Evolutionary conservation across 2,797 vertebrate genomes (phyloP).

Genomic region (Sebastes minor): DNA sequence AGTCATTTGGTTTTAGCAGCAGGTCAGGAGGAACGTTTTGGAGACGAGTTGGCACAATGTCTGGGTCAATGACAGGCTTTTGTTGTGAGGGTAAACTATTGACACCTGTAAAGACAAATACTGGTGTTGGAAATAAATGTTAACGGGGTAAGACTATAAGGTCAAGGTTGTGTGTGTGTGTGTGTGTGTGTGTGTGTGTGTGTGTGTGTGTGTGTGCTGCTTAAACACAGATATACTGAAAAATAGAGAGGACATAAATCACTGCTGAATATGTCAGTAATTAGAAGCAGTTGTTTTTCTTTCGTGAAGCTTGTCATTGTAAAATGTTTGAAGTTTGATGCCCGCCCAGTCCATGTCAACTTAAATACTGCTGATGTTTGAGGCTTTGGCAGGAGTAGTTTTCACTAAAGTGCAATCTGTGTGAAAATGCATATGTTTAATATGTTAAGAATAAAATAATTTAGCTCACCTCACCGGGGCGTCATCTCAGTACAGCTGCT

Average conservation of each 20-base stretch:
- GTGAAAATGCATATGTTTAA: neutral
- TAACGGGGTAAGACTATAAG: neutral
- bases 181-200: neutral
- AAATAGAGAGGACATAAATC: neutral
- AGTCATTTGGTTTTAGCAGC: neutral
- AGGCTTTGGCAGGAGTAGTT: neutral
- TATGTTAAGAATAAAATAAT: neutral
- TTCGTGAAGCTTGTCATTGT: neutral
- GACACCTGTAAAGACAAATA: conserved; percentile 29
- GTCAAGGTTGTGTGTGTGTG: conserved; percentile 11
- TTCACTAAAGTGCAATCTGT: neutral
- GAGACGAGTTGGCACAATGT: neutral
- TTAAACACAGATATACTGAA: neutral
- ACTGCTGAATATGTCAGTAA: neutral
- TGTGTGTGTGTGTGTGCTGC: neutral
- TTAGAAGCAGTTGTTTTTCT: conserved; percentile 21
- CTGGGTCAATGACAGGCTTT: conserved; percentile 1
- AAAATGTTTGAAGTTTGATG: neutral
- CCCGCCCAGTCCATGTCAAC: neutral
- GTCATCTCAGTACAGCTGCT: neutral
- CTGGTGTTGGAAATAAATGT: conserved; percentile 1
- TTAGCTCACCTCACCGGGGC: neutral
- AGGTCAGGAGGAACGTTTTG: conserved; percentile 13
- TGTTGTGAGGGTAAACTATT: conserved; percentile 32
- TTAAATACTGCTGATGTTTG: neutral